These are phyloP conservation scores for Neodiprion lecontei DNA, from an alignment of 1,140 invertebrate species.

Conservation along the genomic window DNA sequence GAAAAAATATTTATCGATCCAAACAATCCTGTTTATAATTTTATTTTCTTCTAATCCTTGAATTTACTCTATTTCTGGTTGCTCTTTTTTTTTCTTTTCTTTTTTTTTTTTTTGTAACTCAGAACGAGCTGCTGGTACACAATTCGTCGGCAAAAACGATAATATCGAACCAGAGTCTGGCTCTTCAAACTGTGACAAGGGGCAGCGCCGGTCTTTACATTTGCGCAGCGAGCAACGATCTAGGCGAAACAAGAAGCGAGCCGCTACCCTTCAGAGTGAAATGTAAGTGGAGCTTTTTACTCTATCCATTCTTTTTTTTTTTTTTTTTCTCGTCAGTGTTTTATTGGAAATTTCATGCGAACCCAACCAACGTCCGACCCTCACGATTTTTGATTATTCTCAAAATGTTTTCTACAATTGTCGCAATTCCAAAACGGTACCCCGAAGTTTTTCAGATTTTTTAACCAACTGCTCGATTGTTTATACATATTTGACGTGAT, in stretches of 20 bases:
- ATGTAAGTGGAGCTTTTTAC: conserved; percentile 62
- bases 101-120: conserved; percentile 41
- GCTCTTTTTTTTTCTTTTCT: background rate
- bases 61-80: no score
- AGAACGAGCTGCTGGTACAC: conserved; percentile 67
- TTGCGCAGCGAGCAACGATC: conserved; percentile 66
- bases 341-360: no score
- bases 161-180: conserved; percentile 70
- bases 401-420: no score
- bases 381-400: no score
- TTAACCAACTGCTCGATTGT: no score
- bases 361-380: no score
- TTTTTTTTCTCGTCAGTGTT: background rate
- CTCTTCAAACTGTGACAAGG: conserved; percentile 69
- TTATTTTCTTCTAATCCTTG: no score
- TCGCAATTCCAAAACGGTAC: no score
- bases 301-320: background rate
- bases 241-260: conserved; percentile 66
- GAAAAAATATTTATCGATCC: no score
- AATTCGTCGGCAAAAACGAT: conserved; percentile 71
- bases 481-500: no score
- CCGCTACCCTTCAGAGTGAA: conserved; percentile 68
- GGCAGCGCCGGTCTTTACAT: conserved; percentile 67
- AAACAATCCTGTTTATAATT: no score
- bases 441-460: no score